Evolutionary conservation across 2,888 invertebrate species (phyloP).

Genomic region (Hydrotaea diabolus): DNA sequence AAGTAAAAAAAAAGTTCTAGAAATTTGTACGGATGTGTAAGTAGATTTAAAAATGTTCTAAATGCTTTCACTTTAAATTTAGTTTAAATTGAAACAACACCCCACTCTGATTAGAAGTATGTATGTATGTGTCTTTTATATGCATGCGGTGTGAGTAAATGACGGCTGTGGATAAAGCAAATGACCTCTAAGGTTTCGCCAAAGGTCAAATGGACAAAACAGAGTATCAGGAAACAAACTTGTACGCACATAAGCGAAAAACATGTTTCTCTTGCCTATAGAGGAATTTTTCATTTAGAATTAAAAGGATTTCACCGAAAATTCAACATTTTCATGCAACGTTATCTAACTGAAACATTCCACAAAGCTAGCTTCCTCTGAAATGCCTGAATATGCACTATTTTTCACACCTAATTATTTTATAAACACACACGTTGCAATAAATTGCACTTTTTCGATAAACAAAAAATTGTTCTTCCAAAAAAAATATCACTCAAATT

Average conservation of each 20-base stretch:
- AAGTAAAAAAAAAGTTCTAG: constrained; percentile 10
- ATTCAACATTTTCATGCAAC: neutral
- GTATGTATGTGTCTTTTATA: neutral
- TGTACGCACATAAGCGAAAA: neutral
- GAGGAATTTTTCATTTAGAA: neutral
- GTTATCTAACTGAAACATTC: constrained; percentile 24
- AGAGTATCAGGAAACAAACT: neutral
- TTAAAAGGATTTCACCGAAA: neutral
- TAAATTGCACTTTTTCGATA: constrained; percentile 5
- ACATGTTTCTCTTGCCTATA: neutral
- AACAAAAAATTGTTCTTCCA: constrained; percentile 30
- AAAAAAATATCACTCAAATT: constrained; percentile 34
- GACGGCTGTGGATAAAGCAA: neutral
- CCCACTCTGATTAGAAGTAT: neutral
- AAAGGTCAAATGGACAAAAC: constrained; percentile 73
- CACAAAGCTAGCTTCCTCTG: neutral
- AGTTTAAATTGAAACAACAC: neutral
- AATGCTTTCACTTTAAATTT: constrained; percentile 22
- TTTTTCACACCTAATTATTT: neutral
- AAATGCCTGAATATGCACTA: neutral
- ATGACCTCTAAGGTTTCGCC: constrained; percentile 75
- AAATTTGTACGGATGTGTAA: neutral
- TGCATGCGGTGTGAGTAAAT: neutral
- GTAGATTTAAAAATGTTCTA: neutral
- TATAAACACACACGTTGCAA: neutral